Evolutionary conservation across 2,113 vertebrate genomes (phyloP).

Genomic region (Empidonax alnorum): DNA sequence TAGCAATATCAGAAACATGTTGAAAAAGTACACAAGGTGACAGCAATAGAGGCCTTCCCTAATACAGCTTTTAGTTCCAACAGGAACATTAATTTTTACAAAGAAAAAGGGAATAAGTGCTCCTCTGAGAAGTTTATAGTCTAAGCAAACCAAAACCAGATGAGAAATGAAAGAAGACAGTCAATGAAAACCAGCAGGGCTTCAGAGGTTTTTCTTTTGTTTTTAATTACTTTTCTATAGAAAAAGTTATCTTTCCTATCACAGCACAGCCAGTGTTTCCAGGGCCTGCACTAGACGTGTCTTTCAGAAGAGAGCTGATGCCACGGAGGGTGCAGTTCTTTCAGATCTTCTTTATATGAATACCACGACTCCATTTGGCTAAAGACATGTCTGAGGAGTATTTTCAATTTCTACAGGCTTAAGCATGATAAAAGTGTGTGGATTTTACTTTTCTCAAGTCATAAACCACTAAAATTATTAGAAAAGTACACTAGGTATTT

Average conservation of each 20-base stretch:
- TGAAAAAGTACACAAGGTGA: not conserved
- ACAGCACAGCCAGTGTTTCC: rapidly evolving
- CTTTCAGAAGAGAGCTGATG: not conserved
- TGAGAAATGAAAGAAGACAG: not conserved
- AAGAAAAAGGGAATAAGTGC: not conserved
- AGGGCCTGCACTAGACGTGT: not conserved
- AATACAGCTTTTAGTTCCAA: not conserved
- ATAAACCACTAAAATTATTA: not conserved
- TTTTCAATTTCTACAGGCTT: not conserved
- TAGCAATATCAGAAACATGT: not conserved
- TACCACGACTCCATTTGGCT: not conserved
- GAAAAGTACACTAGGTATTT: not conserved
- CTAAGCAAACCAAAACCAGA: not conserved
- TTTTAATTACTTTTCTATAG: not conserved
- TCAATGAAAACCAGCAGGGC: not conserved
- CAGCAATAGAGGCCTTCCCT: not conserved
- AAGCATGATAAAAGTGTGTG: not conserved
- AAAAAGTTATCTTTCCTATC: not conserved
- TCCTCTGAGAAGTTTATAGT: not conserved
- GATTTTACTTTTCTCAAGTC: not conserved
- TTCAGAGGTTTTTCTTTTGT: not conserved
- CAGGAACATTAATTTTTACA: not conserved
- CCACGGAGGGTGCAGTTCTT: not conserved
- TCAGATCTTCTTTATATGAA: not conserved
- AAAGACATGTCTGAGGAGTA: not conserved